phyloP scores from a whole-genome alignment of 2,797 vertebrate genomes.

The Cercopithecus petaurista region DNA sequence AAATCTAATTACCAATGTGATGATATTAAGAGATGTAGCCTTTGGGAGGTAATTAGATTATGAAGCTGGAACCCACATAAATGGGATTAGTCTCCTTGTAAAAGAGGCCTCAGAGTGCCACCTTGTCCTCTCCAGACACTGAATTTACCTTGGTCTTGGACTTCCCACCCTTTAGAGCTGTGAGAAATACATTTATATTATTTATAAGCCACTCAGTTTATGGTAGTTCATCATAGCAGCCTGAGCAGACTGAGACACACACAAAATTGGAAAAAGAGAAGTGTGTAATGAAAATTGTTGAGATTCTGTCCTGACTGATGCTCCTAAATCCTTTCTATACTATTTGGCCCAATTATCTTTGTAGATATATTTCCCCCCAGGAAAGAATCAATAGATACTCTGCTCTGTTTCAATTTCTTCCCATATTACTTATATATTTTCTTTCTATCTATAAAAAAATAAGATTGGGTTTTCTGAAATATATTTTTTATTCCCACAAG shows the following conservation, averaged over 20 bases:
- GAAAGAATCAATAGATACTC: background rate
- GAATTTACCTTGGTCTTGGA: background rate
- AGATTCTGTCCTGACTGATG: background rate
- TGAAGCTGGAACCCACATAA: background rate
- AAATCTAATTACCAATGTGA: background rate
- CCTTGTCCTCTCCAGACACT: too few species aligned
- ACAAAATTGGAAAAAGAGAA: background rate
- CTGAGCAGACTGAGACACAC: background rate
- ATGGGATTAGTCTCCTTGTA: background rate
- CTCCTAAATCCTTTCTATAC: background rate
- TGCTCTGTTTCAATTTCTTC: constrained; percentile 12
- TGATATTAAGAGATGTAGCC: background rate
- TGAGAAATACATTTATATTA: background rate
- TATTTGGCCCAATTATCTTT: background rate
- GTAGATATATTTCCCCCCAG: background rate
- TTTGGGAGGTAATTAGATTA: background rate
- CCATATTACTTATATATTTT: background rate
- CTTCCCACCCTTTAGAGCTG: background rate
- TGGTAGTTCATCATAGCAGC: background rate
- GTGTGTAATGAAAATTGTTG: background rate
- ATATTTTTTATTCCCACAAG: background rate
- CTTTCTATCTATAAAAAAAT: background rate
- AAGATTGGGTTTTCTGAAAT: background rate
- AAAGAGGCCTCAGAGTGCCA: background rate
- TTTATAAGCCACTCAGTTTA: background rate